Percentiles rank a stretch among this genome's conserved stretches.
These are phyloP conservation scores for Excalfactoria chinensis DNA, from an alignment of 2,113 vertebrate genomes.

Conservation along the genomic window DNA sequence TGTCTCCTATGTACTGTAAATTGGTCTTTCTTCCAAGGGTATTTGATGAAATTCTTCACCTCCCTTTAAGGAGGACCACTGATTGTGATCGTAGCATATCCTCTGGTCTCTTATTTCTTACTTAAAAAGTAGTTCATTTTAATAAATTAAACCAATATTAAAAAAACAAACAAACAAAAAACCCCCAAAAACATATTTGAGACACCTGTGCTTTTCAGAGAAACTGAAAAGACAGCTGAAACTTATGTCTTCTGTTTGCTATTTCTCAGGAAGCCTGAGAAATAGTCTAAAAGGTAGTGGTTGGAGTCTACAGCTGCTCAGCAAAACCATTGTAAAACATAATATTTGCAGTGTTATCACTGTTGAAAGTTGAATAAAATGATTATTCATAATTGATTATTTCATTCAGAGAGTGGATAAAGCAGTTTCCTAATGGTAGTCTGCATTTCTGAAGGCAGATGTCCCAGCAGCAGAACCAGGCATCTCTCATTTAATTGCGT, in stretches of 20 bases:
- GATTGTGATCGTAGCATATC: background rate
- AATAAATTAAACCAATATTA: background rate
- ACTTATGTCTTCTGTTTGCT: background rate
- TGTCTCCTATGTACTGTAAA: background rate
- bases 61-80: background rate
- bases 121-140: background rate
- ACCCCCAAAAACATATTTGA: background rate
- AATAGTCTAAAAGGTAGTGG: background rate
- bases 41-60: background rate
- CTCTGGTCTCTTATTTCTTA: background rate
- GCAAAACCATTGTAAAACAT: background rate
- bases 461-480: background rate
- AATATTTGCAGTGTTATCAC: background rate
- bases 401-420: background rate
- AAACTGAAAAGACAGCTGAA: background rate
- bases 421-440: background rate
- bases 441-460: background rate
- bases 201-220: background rate
- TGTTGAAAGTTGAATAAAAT: background rate
- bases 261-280: background rate
- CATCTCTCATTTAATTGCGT: background rate
- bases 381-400: background rate
- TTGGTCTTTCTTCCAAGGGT: background rate
- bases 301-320: background rate
- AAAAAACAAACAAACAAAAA: background rate